Percentiles rank a stretch among this genome's conserved stretches.
phyloP scores from a whole-genome alignment of 2,797 vertebrate genomes.

The Petrocephalus sullivani region DNA sequence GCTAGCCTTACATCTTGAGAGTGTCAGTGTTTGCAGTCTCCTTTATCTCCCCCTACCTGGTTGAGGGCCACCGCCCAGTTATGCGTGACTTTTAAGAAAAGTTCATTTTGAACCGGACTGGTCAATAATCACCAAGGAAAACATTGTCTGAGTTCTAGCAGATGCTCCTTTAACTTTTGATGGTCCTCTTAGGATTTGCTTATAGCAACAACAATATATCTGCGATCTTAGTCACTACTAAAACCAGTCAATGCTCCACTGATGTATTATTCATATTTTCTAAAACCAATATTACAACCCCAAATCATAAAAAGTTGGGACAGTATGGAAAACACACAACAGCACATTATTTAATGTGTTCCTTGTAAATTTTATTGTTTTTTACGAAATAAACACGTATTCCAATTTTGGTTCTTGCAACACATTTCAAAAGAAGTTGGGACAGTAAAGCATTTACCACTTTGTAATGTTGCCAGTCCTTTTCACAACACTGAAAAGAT shows the following conservation, averaged over 20 bases:
- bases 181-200: not conserved
- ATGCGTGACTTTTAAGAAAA: conserved; percentile 9
- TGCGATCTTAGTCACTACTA: not conserved
- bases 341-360: too few relatives aligned
- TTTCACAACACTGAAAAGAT: too few relatives aligned
- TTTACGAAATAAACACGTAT: too few relatives aligned
- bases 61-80: conserved; percentile 23
- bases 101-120: not conserved
- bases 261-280: not conserved
- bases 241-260: not conserved
- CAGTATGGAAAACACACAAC: too few relatives aligned
- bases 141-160: not conserved
- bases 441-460: too few relatives aligned
- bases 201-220: not conserved
- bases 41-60: conserved; percentile 15
- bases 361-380: too few relatives aligned
- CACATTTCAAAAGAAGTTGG: too few relatives aligned
- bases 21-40: conserved; percentile 16
- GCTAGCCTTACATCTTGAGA: conserved; percentile 30
- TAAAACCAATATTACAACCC: not conserved
- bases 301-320: too few relatives aligned
- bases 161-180: not conserved
- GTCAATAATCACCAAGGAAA: not conserved
- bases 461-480: too few relatives aligned
- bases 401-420: too few relatives aligned